Conservation (phyloP, 2,113 vertebrate species). For the Puma concolor region DNA sequence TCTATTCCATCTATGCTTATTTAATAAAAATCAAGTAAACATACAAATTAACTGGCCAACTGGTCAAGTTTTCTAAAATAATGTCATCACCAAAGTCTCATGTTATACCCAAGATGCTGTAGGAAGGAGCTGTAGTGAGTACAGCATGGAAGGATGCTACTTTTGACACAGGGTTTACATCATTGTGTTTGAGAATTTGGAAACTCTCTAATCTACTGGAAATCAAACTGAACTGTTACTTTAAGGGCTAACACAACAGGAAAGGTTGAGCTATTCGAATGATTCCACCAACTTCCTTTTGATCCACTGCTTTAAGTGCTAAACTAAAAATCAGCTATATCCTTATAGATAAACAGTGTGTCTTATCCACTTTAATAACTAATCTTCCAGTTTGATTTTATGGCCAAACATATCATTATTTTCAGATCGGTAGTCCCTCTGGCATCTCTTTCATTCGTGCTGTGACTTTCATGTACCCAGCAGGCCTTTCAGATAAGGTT, state of each 20-base stretch:
- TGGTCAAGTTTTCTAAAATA: slow-evolving; percentile 38
- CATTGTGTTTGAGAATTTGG: background rate
- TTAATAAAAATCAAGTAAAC: slow-evolving; percentile 49
- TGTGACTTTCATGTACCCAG: slow-evolving; percentile 53
- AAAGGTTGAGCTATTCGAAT: background rate
- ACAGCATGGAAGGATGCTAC: background rate
- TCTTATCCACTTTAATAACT: slow-evolving; percentile 57
- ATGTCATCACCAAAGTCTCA: background rate
- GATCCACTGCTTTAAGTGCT: slow-evolving; percentile 19
- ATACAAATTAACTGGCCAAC: slow-evolving; percentile 3
- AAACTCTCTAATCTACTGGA: slow-evolving; percentile 19
- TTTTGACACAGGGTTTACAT: background rate
- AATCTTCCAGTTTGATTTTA: slow-evolving; percentile 66
- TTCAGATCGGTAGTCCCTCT: background rate
- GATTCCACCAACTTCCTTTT: slow-evolving; percentile 54
- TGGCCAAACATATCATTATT: slow-evolving; percentile 45
- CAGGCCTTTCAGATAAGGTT: slow-evolving; percentile 52
- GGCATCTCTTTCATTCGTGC: slow-evolving; percentile 18
- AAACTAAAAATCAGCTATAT: background rate
- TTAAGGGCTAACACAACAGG: background rate
- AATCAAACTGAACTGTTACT: background rate
- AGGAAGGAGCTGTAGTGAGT: background rate
- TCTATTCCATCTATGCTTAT: background rate
- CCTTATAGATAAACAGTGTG: slow-evolving; percentile 26
- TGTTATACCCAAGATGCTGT: background rate